Percentiles rank a stretch among this genome's conserved stretches.
These are phyloP conservation scores for Polypedilum vanderplanki DNA, from an alignment of 1,140 invertebrate species.

Conservation along the genomic window DNA sequence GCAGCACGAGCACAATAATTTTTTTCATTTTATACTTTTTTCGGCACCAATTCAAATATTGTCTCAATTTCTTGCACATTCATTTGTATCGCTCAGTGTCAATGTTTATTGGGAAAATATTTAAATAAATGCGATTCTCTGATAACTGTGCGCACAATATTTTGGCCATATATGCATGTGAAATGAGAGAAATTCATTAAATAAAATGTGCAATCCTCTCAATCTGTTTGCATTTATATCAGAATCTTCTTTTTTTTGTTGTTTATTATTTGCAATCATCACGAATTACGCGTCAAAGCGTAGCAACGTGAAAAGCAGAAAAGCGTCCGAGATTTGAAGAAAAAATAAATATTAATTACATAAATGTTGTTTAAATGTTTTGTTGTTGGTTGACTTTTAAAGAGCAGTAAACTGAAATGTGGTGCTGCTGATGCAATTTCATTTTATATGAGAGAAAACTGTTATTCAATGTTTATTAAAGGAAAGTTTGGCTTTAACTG, in stretches of 20 bases:
- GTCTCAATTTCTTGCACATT: too few relatives aligned
- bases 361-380: not conserved
- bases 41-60: too few relatives aligned
- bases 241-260: not conserved
- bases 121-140: too few relatives aligned
- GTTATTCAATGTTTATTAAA: too few relatives aligned
- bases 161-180: too few relatives aligned
- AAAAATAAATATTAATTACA: constrained; percentile 15
- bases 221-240: not conserved
- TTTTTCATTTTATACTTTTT: too few relatives aligned
- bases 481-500: too few relatives aligned
- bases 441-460: too few relatives aligned
- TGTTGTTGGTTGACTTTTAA: not conserved
- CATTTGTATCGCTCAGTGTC: too few relatives aligned
- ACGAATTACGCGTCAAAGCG: constrained; percentile 8
- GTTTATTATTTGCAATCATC: not conserved
- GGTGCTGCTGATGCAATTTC: not conserved
- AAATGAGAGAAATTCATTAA: not conserved
- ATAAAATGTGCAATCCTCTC: not conserved
- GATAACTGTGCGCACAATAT: too few relatives aligned
- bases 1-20: too few relatives aligned
- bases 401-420: not conserved
- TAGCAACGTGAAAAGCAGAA: constrained; percentile 1
- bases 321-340: not conserved
- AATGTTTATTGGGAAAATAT: too few relatives aligned